Evolutionary conservation across 2,888 invertebrate species (phyloP).

Genomic region (Arctia plantaginis): DNA sequence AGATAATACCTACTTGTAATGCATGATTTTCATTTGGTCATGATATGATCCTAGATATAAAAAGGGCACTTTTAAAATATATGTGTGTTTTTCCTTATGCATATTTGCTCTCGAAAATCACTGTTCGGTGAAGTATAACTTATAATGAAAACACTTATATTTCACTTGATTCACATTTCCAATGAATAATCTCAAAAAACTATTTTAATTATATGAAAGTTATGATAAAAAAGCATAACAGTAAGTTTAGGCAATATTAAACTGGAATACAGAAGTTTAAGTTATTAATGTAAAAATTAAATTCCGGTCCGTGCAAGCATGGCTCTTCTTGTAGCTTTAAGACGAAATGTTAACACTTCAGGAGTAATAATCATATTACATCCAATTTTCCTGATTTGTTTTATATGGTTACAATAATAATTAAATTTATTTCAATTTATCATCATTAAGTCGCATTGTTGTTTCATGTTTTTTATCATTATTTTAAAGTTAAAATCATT

Average conservation of each 20-base stretch:
- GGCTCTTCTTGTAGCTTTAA: too few species aligned
- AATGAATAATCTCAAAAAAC: too few species aligned
- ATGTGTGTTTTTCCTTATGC: too few species aligned
- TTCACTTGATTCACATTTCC: background rate
- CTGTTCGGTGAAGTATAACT: background rate
- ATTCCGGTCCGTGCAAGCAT: too few species aligned
- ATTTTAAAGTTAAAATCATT: constrained; percentile 69
- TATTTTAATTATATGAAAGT: background rate
- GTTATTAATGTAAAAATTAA: too few species aligned
- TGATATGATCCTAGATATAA: background rate
- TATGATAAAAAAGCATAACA: background rate
- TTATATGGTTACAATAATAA: background rate
- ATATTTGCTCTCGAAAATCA: too few species aligned
- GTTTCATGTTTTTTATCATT: constrained; percentile 11
- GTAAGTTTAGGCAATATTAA: too few species aligned
- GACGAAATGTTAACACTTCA: too few species aligned
- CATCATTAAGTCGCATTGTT: background rate
- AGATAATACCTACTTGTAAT: background rate
- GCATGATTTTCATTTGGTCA: background rate
- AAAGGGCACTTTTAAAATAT: background rate
- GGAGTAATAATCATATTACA: too few species aligned
- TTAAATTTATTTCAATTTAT: background rate
- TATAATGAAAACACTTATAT: background rate
- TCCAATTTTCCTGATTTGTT: too few species aligned
- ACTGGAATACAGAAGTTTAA: too few species aligned